Conservation (phyloP, 2,797 vertebrate genomes). For the Eulemur mongoz region DNA sequence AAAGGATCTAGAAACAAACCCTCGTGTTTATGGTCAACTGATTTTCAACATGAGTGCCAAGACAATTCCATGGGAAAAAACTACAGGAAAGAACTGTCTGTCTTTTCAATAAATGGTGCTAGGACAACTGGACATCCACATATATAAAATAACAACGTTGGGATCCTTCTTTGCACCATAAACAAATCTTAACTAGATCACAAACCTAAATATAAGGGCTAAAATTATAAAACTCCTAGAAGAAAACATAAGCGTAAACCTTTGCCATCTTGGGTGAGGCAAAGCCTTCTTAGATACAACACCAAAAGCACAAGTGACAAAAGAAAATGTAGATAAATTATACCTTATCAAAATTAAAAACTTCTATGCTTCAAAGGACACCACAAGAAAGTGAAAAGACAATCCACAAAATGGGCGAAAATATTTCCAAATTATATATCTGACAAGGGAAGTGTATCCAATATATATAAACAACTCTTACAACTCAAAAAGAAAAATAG, state of each 20-base stretch:
- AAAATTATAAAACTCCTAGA: background rate
- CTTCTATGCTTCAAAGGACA: background rate
- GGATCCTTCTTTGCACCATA: background rate
- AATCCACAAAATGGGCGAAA: background rate
- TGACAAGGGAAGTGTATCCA: background rate
- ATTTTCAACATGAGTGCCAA: background rate
- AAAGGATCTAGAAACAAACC: background rate
- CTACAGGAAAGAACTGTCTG: background rate
- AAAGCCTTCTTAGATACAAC: background rate
- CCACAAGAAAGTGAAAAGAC: background rate
- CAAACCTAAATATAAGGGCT: background rate
- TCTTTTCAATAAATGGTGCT: background rate
- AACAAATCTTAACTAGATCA: background rate
- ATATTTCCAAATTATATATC: background rate
- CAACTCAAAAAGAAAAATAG: background rate
- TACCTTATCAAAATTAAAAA: background rate
- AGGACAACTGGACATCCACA: background rate
- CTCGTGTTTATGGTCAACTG: background rate
- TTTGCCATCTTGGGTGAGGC: background rate
- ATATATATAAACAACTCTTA: background rate
- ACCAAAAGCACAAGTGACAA: background rate
- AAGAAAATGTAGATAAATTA: background rate
- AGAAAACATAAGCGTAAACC: background rate
- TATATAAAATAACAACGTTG: background rate
- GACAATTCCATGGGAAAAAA: background rate